Evolutionary conservation across 2,888 invertebrate genomes (phyloP), one percentile per base, ranked within the genome.

Genomic region (Ochropacha duplaris): DNA sequence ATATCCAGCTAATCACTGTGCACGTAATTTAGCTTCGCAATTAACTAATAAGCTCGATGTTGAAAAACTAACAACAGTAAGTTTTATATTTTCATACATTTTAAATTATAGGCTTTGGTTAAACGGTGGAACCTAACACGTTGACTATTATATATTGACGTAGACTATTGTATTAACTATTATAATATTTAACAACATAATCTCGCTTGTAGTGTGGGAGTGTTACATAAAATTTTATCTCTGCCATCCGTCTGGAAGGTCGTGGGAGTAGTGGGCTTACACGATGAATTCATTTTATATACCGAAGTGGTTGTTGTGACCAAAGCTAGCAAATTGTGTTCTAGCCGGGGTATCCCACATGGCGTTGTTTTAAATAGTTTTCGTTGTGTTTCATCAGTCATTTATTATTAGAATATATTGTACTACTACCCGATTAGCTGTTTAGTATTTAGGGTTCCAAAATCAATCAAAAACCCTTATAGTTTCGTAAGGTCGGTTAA

Each of bases 311-410:
- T 76, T 76, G 79, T 76, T 71, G 73, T 68, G 70, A 69, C 70
- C 69, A 69, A 65, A 74, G 69, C 73, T 72, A 58, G 69, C 59
- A 57, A 68, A 74, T 74, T 73, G 44, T 69, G 71, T 66, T 64
- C 69, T 65, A 57, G 3, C 50, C 1, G 16, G 50, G 16, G 65
- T 68, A 57, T 64, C 62, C 69, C 74, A 79, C 76, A 78, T 77
- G 80, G 68, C 74, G 76, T 74, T 76, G 76, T 78, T 79, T 72
- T 74, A 73, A 82, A 76, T 72, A 76, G 74, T 79, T 76, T 78
- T 74, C 78, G 79, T 76, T 72, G 24, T 28, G 9, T 51, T 51
- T 51, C n/a, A 9, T 16, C 24, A 44, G 8, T 19, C 19, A 9
- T 14, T 19, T 36, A 8, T 12, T 36, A 5, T 31, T 31, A 36